Evolutionary conservation across 2,888 invertebrate species (phyloP).

Genomic region (Machimus rusticus): DNA sequence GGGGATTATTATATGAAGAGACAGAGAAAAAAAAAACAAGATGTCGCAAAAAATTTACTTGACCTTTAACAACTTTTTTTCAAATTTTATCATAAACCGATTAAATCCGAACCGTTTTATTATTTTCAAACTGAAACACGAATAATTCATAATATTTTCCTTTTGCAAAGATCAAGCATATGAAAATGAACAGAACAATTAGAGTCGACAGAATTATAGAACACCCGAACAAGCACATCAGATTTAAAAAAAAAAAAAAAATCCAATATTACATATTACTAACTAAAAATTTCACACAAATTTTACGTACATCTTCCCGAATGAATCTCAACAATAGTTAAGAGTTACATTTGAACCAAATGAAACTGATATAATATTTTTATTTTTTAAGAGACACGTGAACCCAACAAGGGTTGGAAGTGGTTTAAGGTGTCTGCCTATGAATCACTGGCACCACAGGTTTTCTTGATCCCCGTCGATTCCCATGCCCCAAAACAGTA

Average conservation of each 20-base stretch:
- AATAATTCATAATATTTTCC: neutral
- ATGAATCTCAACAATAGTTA: neutral
- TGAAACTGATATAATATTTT: neutral
- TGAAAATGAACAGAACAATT: neutral
- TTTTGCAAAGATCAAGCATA: neutral
- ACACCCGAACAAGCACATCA: constrained; percentile 11
- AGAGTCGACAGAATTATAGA: neutral
- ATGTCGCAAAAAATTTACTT: neutral
- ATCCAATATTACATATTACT: neutral
- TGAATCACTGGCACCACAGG: constrained; percentile 16
- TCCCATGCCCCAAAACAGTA: neutral
- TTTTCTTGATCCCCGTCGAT: neutral
- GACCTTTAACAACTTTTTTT: neutral
- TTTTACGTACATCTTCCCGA: neutral
- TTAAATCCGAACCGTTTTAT: neutral
- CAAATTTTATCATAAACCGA: neutral
- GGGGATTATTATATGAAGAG: neutral
- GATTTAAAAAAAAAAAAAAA: neutral
- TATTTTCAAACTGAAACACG: neutral
- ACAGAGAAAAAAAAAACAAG: neutral
- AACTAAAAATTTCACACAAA: neutral
- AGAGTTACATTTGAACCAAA: neutral
- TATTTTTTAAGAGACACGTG: neutral
- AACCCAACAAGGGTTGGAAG: constrained; percentile 27
- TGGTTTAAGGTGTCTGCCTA: neutral